Evolutionary conservation across 2,797 vertebrate genomes (phyloP).

Genomic region (Ceyx erithaca): DNA sequence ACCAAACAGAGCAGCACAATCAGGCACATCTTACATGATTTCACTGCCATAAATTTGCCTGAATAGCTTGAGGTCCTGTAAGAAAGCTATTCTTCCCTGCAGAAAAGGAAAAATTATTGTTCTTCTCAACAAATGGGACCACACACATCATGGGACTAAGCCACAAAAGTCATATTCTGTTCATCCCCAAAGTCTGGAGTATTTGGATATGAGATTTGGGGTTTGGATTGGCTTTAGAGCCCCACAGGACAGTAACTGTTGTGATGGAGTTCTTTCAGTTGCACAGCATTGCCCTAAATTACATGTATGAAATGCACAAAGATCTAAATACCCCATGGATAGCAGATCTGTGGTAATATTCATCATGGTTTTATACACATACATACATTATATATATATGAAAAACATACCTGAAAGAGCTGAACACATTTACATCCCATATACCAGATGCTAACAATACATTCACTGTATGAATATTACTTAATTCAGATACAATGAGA

Average conservation of each 20-base stretch:
- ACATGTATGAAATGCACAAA: not conserved
- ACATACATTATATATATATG: not conserved
- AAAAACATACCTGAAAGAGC: not conserved
- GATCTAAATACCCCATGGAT: not conserved
- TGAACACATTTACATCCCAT: not conserved
- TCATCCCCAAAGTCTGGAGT: not conserved
- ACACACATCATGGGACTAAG: constrained; percentile 6
- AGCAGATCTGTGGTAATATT: not conserved
- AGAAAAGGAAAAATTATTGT: not conserved
- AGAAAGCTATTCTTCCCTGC: constrained; percentile 26
- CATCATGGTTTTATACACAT: not conserved
- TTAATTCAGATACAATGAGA: not conserved
- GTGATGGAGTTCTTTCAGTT: not conserved
- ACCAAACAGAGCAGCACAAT: not conserved
- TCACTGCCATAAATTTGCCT: constrained; percentile 16
- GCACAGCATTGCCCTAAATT: not conserved
- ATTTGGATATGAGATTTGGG: constrained; percentile 6
- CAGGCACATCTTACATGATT: not conserved
- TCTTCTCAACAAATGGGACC: constrained; percentile 43
- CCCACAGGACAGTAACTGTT: not conserved
- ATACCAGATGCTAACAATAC: not conserved
- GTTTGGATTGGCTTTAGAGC: constrained; percentile 13
- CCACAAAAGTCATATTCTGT: not conserved
- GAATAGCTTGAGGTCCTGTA: constrained; percentile 9
- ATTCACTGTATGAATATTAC: not conserved